Evolutionary conservation across 2,113 vertebrate genomes (phyloP), one percentile per base, ranked within the genome.

Genomic region (Peucedramus taeniatus): DNA sequence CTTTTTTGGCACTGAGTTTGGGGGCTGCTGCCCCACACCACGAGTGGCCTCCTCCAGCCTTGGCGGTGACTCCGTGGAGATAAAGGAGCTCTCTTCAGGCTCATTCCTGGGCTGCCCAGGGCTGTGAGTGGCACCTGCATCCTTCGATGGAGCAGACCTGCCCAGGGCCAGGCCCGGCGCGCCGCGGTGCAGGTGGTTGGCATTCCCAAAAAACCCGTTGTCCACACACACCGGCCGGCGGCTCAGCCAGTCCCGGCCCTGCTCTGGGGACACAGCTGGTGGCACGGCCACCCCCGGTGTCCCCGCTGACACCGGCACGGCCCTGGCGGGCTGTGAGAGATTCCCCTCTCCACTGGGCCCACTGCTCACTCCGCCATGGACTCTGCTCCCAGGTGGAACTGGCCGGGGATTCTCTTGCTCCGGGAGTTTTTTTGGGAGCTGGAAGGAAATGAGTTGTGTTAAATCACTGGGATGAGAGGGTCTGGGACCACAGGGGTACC

Each of bases 271-370:
- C 3, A 1, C 37, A 1, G 57, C 24, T 0, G 22, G 37, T 11
- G 92, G 30, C 63, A 76, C 2, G 0, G 15, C 8, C 42, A 11
- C 14, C 28, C 4, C 6, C 0, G 33, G 30, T 11, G 37, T 40
- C 64, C 4, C 69, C 0, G 0, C 6, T 60, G 89, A 3, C 17
- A 6, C 22, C 1, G 39, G 42, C 2, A 1, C 0, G 0, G 30
- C 23, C 33, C 56, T 5, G 0, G 2, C 0, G 0, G 87, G 39
- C 8, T 2, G 69, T 0, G 4, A 18, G 42, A 35, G 56, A 11
- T 11, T 39, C 21, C 11, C 24, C 35, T 71, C 78, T n/a, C 24
- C 1, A 0, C 71, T 0, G 1, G 3, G 51, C 51, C 39, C 56
- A 8, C 21, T 1, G 5, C 83, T 88, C 2, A 0, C 57, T 78